Conservation (phyloP, 2,888 invertebrate genomes). For the Malthinus seriepunctatus region DNA sequence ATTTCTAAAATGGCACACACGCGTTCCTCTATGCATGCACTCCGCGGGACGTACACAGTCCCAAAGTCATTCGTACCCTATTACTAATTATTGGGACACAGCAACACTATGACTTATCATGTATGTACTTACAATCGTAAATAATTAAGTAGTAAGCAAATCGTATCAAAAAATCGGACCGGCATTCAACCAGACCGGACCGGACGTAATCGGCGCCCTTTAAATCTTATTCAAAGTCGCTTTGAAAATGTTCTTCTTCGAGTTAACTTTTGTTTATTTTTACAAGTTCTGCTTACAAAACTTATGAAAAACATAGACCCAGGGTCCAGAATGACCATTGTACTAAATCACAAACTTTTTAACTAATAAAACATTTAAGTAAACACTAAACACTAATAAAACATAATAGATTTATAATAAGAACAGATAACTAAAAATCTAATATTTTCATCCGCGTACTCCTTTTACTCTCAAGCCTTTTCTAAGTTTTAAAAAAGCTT, state of each 20-base stretch:
- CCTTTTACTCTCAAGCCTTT: constrained; percentile 1
- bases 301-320: constrained; percentile 30
- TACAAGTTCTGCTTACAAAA: constrained; percentile 15
- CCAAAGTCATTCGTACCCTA: constrained; percentile 42
- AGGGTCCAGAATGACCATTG: constrained; percentile 20
- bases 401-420: constrained; percentile 50
- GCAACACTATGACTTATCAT: constrained; percentile 42
- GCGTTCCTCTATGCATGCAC: constrained; percentile 14
- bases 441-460: constrained; percentile 36
- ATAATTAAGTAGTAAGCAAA: constrained; percentile 21
- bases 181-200: neutral
- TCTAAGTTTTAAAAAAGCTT: constrained; percentile 2
- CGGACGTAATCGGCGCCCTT: constrained; percentile 7
- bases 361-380: constrained; percentile 32
- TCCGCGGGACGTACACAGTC: constrained; percentile 19
- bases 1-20: constrained; percentile 26
- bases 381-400: constrained; percentile 32
- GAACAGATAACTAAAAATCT: constrained; percentile 36
- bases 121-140: constrained; percentile 15
- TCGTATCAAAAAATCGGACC: constrained; percentile 23
- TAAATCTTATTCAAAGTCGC: constrained; percentile 20
- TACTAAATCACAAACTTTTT: constrained; percentile 33
- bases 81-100: constrained; percentile 56
- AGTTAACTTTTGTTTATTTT: constrained; percentile 2
- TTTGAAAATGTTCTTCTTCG: constrained; percentile 14